Evolutionary conservation across 2,888 invertebrate genomes (phyloP).

Genomic region (Aphrophora alni): DNA sequence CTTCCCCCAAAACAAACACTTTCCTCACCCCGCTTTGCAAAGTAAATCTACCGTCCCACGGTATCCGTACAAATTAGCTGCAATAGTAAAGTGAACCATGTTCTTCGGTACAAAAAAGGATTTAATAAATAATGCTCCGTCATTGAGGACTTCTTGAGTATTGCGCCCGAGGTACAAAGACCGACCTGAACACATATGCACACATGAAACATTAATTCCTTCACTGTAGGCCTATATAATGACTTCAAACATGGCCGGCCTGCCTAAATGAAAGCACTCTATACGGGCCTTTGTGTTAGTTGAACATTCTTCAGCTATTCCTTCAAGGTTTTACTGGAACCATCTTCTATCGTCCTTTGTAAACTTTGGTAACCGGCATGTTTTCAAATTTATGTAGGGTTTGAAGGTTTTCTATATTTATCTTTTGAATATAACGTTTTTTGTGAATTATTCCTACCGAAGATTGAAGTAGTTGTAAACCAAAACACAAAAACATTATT

Average conservation of each 20-base stretch:
- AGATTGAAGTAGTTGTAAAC: too few relatives aligned
- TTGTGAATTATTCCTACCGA: too few relatives aligned
- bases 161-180: not conserved
- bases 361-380: too few relatives aligned
- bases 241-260: constrained; percentile 18
- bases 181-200: constrained; percentile 6
- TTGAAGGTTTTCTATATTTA: too few relatives aligned
- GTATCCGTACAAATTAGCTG: not conserved
- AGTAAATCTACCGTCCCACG: not conserved
- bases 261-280: not conserved
- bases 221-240: constrained; percentile 24
- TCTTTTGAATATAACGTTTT: too few relatives aligned
- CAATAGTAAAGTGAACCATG: not conserved
- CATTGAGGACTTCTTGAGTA: not conserved
- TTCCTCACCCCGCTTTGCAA: not conserved
- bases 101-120: not conserved
- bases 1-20: not conserved
- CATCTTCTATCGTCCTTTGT: too few relatives aligned
- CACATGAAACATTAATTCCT: constrained; percentile 36
- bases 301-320: not conserved
- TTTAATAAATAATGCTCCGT: not conserved
- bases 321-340: too few relatives aligned
- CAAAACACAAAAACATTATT: too few relatives aligned
- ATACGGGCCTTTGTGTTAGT: constrained; percentile 15
- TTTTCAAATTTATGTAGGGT: too few relatives aligned